A percentile compares a stretch with the other conserved stretches of the same genome.
Conservation (phyloP, 2,113 vertebrate species). For the Struthio camelus region DNA sequence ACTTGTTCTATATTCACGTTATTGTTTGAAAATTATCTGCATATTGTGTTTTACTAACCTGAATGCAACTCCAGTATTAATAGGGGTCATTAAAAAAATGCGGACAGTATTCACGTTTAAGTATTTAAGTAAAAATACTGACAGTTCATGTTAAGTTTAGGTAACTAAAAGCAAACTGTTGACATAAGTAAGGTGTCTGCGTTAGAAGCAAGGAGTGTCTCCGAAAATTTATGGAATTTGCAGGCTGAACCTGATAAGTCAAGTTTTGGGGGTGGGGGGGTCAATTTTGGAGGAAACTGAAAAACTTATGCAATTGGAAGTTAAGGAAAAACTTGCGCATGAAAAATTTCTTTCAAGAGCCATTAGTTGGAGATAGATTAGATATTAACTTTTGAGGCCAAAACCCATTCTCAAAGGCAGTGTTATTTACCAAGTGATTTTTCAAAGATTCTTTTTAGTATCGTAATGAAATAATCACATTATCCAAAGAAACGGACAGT, state of each 20-base stretch:
- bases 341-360: not conserved
- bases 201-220: not conserved
- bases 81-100: not conserved
- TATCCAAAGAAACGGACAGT: not conserved
- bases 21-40: not conserved
- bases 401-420: not conserved
- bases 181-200: too few species aligned
- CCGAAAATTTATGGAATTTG: not conserved
- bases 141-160: too few species aligned
- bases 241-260: not conserved
- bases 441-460: not conserved
- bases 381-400: not conserved
- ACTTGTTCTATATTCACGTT: not conserved
- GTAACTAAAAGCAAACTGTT: fast-evolving
- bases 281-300: not conserved
- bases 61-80: not conserved
- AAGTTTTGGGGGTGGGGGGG: not conserved
- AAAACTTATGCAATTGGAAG: not conserved
- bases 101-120: not conserved
- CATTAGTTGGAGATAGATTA: not conserved
- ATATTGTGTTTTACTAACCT: not conserved
- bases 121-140: too few species aligned
- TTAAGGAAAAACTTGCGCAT: not conserved
- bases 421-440: not conserved
- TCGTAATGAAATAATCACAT: not conserved